phyloP scores from a whole-genome alignment of 2,113 vertebrate genomes.

The Hiodon alosoides region DNA sequence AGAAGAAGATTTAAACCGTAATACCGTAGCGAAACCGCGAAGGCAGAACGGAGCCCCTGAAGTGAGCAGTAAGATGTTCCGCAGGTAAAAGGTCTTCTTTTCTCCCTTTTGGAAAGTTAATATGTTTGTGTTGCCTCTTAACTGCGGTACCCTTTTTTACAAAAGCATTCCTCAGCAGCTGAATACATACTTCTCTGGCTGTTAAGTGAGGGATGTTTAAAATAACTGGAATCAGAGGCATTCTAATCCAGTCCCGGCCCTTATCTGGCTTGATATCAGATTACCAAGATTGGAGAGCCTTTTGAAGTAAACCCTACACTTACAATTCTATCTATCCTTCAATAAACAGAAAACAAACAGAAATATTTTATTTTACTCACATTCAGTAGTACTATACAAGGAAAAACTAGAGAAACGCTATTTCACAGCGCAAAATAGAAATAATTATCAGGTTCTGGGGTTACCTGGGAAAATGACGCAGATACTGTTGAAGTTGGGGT shows the following conservation, averaged over 20 bases:
- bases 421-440: no score
- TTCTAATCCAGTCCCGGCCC: slow-evolving; percentile 2
- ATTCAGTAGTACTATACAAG: neutral
- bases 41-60: neutral
- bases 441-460: no score
- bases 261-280: slow-evolving; percentile 19
- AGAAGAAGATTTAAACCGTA: no score
- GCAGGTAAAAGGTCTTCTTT: neutral
- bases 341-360: slow-evolving; percentile 2
- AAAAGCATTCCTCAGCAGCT: slow-evolving; percentile 22
- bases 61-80: neutral
- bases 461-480: no score
- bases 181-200: slow-evolving; percentile 19
- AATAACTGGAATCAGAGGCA: slow-evolving; percentile 15
- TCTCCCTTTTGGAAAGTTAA: neutral
- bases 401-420: no score
- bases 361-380: neutral
- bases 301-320: neutral
- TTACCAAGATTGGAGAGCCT: neutral
- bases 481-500: slow-evolving; percentile 24
- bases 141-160: slow-evolving; percentile 8
- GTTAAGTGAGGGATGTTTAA: slow-evolving; percentile 10
- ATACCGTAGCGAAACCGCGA: neutral
- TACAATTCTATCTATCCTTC: neutral
- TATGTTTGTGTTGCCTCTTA: slow-evolving; percentile 18